phyloP scores from a whole-genome alignment of 2,797 vertebrate species.

The Enteromius argenteus region DNA sequence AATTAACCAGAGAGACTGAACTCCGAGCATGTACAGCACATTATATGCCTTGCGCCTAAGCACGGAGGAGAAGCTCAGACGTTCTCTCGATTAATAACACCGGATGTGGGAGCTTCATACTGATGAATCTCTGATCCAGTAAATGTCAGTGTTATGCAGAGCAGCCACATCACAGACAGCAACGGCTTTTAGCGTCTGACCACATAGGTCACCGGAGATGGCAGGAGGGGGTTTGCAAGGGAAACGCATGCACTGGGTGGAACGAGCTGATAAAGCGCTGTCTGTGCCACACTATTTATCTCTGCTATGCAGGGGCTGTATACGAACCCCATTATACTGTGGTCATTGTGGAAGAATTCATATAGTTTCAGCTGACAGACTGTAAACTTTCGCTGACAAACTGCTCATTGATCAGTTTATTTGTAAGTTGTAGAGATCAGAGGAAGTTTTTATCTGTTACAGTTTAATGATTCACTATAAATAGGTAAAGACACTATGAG shows the following conservation, averaged over 20 bases:
- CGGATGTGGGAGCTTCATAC: conserved; percentile 19
- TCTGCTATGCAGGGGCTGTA: conserved; percentile 42
- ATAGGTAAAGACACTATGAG: background rate
- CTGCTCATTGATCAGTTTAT: conserved; percentile 13
- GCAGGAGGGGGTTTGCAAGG: conserved; percentile 4
- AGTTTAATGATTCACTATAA: background rate
- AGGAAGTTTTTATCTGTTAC: background rate
- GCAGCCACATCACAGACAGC: conserved; percentile 38
- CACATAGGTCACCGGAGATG: conserved; percentile 36
- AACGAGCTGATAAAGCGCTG: conserved; percentile 43
- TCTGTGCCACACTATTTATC: conserved; percentile 43
- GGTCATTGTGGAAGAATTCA: conserved; percentile 24
- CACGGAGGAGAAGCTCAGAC: background rate
- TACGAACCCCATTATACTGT: conserved; percentile 21
- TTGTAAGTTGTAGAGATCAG: background rate
- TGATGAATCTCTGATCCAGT: conserved; percentile 50
- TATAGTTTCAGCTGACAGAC: conserved; percentile 13
- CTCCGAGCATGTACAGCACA: conserved; percentile 43
- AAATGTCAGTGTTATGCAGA: conserved; percentile 50
- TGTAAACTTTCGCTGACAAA: background rate
- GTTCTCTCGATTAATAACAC: conserved; percentile 46
- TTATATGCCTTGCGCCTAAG: conserved; percentile 1
- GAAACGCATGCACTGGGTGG: conserved; percentile 9
- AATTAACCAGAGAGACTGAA: conserved; percentile 61
- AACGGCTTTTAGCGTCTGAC: conserved; percentile 42